Conservation (phyloP, 2,797 vertebrate species). For the Sebastes elongatus region DNA sequence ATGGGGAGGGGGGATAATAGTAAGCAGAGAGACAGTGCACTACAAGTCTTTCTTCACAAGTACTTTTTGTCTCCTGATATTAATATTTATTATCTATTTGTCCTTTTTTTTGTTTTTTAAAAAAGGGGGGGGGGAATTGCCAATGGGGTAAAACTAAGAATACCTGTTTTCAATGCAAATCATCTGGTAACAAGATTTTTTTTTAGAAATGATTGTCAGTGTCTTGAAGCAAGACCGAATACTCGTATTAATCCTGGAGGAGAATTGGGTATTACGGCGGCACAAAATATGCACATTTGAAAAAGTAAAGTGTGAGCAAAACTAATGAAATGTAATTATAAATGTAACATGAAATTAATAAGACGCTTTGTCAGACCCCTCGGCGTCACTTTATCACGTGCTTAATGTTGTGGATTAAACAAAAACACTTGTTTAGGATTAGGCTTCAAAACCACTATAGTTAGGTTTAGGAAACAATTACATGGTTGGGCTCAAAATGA, state of each 20-base stretch:
- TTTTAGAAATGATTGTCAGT: not conserved
- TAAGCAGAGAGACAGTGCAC: not conserved
- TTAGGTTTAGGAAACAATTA: no score
- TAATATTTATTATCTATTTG: not conserved
- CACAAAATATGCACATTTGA: not conserved
- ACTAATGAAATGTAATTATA: no score
- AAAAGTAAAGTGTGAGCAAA: no score
- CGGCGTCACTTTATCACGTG: no score
- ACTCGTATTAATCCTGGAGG: not conserved
- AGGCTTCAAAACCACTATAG: no score
- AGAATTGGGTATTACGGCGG: accelerated
- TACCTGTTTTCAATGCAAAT: not conserved
- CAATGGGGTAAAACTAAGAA: not conserved
- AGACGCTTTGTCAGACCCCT: no score
- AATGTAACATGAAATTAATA: no score
- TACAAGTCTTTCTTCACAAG: not conserved
- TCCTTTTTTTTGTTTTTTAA: not conserved
- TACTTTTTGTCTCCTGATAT: not conserved
- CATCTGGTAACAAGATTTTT: not conserved
- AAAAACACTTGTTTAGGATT: no score
- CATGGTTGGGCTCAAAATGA: no score
- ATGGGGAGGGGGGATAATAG: not conserved
- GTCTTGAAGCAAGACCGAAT: not conserved
- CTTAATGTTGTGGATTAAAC: no score
- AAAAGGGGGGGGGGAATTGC: not conserved